These are phyloP conservation scores for Eilema griseolum DNA, from an alignment of 2,888 invertebrate species.

Conservation along the genomic window DNA sequence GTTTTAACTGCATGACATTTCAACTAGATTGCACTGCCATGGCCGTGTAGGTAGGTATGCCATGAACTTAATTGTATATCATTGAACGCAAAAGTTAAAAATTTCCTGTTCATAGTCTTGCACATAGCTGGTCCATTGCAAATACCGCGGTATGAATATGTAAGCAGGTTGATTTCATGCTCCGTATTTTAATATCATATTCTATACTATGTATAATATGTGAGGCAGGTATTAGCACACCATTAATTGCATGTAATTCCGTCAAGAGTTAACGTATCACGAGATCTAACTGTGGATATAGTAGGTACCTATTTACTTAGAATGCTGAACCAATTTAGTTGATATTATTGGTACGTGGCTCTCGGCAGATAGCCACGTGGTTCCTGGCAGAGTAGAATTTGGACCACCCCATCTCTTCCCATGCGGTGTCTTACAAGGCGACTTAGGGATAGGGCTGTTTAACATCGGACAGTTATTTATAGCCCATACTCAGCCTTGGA, in stretches of 20 bases:
- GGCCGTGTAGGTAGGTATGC: not conserved
- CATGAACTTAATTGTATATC: not conserved
- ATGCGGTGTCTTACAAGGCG: no score
- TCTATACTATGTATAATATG: conserved; percentile 3
- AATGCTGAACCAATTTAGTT: no score
- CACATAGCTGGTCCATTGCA: not conserved
- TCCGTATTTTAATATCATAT: not conserved
- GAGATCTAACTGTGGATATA: no score
- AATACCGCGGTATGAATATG: conserved; percentile 2
- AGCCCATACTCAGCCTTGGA: no score
- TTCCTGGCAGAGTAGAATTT: no score
- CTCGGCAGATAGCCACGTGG: no score
- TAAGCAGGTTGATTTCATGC: not conserved
- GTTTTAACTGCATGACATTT: not conserved
- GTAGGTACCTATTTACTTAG: no score
- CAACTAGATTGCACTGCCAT: not conserved
- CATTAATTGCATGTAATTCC: not conserved
- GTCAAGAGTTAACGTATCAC: not conserved
- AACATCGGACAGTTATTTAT: no score
- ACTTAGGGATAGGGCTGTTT: no score
- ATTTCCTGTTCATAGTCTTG: not conserved
- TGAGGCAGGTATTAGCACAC: not conserved
- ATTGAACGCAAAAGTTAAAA: not conserved
- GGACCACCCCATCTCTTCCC: no score
- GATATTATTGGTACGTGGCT: no score